These are phyloP conservation scores for Hymenopus coronatus DNA, from an alignment of 2,888 invertebrate species.

Conservation along the genomic window DNA sequence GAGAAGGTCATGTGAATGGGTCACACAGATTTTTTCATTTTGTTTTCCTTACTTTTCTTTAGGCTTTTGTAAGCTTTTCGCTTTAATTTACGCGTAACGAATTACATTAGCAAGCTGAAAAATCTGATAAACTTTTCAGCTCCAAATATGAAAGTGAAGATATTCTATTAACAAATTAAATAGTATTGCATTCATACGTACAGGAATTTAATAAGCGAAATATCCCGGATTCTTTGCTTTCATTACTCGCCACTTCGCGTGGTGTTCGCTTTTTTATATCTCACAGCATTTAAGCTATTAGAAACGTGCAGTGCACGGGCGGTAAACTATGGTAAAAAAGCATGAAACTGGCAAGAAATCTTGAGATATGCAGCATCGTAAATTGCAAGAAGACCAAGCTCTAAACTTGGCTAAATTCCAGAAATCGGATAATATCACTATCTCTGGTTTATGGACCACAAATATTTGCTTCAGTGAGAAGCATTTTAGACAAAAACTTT, in stretches of 20 bases:
- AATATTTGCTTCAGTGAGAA: neutral
- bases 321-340: neutral
- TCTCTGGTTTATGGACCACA: neutral
- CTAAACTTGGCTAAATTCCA: neutral
- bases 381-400: neutral
- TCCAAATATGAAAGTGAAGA: too few relatives aligned
- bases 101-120: too few relatives aligned
- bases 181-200: too few relatives aligned
- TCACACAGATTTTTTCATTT: too few relatives aligned
- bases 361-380: neutral
- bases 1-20: too few relatives aligned
- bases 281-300: neutral
- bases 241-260: neutral
- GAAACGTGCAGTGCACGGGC: neutral
- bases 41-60: too few relatives aligned
- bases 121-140: too few relatives aligned
- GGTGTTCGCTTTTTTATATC: neutral
- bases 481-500: neutral
- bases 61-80: too few relatives aligned
- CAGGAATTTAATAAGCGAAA: too few relatives aligned
- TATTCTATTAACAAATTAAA: too few relatives aligned
- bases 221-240: too few relatives aligned
- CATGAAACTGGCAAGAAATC: neutral
- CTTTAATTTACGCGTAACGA: too few relatives aligned
- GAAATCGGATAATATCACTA: neutral